Evolutionary conservation across 1,140 invertebrate species (phyloP), one percentile per base, ranked within the genome.

Genomic region (Pentalonia nigronervosa): DNA sequence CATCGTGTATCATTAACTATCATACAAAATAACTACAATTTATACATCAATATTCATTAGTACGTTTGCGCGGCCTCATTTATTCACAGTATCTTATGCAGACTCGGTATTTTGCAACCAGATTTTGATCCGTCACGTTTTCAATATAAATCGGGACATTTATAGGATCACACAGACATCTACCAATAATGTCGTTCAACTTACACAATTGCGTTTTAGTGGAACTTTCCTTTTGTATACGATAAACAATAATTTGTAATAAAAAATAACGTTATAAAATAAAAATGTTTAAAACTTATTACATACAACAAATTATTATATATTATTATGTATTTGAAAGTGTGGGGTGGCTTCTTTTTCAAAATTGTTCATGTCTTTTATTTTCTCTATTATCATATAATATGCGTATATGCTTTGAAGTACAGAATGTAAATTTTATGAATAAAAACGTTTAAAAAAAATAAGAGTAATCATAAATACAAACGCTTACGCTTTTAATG

Each of bases 121-220:
- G 41, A 89, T 89, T 56, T 89, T 89, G 3, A 89, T 36, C 50
- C 50, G 34, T 89, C 88, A 41, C 88, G 88, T 89, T 89, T 89
- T 56, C 50, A 89, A 89, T 56, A 56, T 25, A 36, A 41, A 84
- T 84, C 3, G 36, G 21, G 36, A 84, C 8, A 83, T 41, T 21
- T 83, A 1, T 83, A 83, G 2, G 23, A 9, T 45, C 50, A 87
- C 48, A 53, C 2, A 36, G 0, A 53, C 34, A 53, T 87, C 36
- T 36, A 2, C 87, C n/a, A 89, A 89, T 53, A 88, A 88, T 88
- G 21, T 53, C 48, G 14, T 53, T 36, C 48, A 48, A 36, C 30
- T 67, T n/a, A n/a, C 0, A 17, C 30, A 56, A 89, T 41, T 36
- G 21, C 21, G 34, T 23, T 21, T 48, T 20, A 11, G 34, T 56